These are phyloP conservation scores for Boloria selene DNA, from an alignment of 2,888 invertebrate species.

Conservation along the genomic window DNA sequence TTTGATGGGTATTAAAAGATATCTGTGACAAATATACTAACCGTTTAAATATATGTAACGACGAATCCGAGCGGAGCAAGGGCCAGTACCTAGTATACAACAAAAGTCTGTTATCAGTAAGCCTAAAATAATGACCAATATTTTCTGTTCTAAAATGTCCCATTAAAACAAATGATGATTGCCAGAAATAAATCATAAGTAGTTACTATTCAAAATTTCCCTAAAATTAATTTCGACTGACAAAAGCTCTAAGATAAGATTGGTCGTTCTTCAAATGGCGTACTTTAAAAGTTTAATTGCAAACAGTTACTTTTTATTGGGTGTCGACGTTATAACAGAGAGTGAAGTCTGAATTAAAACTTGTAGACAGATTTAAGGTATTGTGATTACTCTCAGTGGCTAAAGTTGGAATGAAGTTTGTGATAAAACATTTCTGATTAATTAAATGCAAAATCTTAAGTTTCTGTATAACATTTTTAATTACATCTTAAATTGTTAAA, in stretches of 20 bases:
- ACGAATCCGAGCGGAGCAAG: too few species aligned
- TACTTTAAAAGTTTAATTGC: constrained; percentile 40
- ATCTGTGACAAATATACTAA: too few species aligned
- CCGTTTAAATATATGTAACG: too few species aligned
- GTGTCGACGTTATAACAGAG: constrained; percentile 35
- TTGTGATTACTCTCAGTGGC: constrained; percentile 17
- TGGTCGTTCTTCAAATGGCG: constrained; percentile 30
- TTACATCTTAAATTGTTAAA: too few species aligned
- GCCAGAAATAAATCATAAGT: background rate
- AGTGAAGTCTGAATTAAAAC: constrained; percentile 25
- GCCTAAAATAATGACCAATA: too few species aligned
- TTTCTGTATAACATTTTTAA: constrained; percentile 6
- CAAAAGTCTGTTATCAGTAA: too few species aligned
- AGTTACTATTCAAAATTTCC: background rate
- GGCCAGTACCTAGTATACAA: too few species aligned
- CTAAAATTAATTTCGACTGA: constrained; percentile 14
- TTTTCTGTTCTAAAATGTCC: too few species aligned
- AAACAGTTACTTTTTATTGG: constrained; percentile 40
- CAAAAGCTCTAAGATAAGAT: constrained; percentile 19
- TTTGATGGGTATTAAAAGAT: too few species aligned
- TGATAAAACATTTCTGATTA: constrained; percentile 21
- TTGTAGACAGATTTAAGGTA: constrained; percentile 9
- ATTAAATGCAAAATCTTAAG: constrained; percentile 13
- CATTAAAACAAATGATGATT: background rate
- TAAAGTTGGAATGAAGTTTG: constrained; percentile 8